Evolutionary conservation across 2,113 vertebrate genomes (phyloP).

Genomic region (Calyptomena viridis): DNA sequence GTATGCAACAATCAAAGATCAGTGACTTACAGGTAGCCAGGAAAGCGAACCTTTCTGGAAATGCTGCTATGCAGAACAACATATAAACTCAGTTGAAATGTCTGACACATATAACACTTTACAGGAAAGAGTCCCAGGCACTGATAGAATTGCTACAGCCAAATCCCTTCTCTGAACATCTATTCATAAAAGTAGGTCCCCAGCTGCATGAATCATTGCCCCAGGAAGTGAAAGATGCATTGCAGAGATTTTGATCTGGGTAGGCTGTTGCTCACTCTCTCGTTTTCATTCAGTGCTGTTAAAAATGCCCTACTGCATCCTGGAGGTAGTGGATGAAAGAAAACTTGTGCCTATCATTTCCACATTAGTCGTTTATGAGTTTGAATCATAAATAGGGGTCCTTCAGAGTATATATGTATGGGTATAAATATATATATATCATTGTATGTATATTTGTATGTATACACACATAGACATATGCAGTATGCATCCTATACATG

Average conservation of each 20-base stretch:
- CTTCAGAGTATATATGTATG: not conserved
- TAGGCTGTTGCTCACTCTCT: not conserved
- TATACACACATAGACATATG: not conserved
- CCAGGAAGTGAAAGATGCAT: not conserved
- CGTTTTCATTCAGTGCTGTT: not conserved
- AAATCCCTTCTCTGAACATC: conserved; percentile 2
- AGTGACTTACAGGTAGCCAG: not conserved
- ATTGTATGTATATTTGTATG: not conserved
- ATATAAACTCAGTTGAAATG: not conserved
- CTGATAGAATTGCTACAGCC: not conserved
- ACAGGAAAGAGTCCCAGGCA: not conserved
- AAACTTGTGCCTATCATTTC: not conserved
- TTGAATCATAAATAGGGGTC: not conserved
- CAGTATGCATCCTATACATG: fast-evolving
- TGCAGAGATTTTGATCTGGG: conserved; percentile 6
- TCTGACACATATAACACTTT: not conserved
- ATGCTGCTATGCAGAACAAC: not conserved
- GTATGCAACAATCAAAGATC: not conserved
- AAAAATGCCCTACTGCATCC: not conserved
- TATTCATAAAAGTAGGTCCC: conserved; percentile 38
- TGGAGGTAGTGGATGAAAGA: not conserved
- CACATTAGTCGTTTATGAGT: not conserved
- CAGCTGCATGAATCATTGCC: not conserved
- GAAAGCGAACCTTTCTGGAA: not conserved
- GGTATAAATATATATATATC: not conserved